Percentiles rank a stretch among this genome's conserved stretches.
Evolutionary conservation across 2,797 vertebrate species (phyloP).

Genomic region (Peromyscus nudipes): DNA sequence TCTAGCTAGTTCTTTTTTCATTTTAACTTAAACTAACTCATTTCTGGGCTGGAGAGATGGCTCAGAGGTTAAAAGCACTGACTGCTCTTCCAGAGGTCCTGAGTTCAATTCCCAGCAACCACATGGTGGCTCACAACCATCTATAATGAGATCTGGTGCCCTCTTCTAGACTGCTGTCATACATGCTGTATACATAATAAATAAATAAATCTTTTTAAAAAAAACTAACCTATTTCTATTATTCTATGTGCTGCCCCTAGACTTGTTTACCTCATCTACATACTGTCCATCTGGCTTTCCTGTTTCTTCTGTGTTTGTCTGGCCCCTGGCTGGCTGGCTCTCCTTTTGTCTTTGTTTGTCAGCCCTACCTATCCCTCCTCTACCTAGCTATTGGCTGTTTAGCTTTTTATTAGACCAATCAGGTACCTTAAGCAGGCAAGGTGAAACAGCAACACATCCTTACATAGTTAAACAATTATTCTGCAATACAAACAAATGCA

Average conservation of each 20-base stretch:
- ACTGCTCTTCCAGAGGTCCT: too few relatives aligned
- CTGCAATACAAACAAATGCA: neutral
- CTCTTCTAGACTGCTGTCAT: too few relatives aligned
- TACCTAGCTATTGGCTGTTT: neutral
- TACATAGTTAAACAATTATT: neutral
- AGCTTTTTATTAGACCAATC: too few relatives aligned
- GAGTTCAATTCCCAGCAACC: too few relatives aligned
- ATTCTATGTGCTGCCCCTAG: neutral
- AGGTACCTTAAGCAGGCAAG: neutral
- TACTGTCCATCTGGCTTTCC: neutral
- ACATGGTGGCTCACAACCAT: too few relatives aligned
- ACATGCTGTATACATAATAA: too few relatives aligned
- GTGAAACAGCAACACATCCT: neutral
- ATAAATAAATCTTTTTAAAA: too few relatives aligned
- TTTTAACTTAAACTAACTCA: neutral
- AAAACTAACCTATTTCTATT: neutral
- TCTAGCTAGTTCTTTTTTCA: neutral
- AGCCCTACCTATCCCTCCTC: neutral
- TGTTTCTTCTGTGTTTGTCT: neutral
- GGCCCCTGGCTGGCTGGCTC: neutral
- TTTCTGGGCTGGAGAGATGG: too few relatives aligned
- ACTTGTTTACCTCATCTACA: neutral
- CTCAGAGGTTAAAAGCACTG: too few relatives aligned
- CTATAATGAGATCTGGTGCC: too few relatives aligned
- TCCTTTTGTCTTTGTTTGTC: neutral